phyloP scores from a whole-genome alignment of 2,888 invertebrate species.

The Caenorhabditis drosophilae region DNA sequence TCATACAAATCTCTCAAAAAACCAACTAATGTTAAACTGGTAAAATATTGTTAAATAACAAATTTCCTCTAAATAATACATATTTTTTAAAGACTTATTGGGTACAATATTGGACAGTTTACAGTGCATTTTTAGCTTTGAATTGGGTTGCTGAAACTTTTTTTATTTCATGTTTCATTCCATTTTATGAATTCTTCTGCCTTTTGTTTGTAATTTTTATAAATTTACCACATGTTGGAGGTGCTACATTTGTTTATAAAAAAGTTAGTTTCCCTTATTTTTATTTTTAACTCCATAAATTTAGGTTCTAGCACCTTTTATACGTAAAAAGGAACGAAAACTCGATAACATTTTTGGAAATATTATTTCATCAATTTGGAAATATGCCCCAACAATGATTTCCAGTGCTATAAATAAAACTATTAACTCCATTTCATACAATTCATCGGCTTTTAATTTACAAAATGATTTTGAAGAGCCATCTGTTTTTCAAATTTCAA shows the following conservation, averaged over 20 bases:
- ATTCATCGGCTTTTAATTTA: neutral
- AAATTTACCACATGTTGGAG: slow-evolving; percentile 19
- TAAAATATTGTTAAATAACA: slow-evolving; percentile 9
- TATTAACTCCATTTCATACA: neutral
- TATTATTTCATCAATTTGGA: neutral
- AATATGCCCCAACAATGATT: neutral
- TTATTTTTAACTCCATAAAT: no score
- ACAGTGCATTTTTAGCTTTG: slow-evolving; percentile 15
- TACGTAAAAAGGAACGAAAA: slow-evolving; percentile 23
- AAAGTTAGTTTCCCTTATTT: slow-evolving; percentile 11
- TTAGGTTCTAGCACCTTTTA: slow-evolving; percentile 23
- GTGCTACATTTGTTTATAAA: slow-evolving; percentile 16
- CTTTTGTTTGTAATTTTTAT: slow-evolving; percentile 16
- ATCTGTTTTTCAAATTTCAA: no score
- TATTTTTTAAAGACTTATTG: slow-evolving; percentile 12
- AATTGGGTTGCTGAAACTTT: slow-evolving; percentile 30
- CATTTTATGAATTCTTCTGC: slow-evolving; percentile 28
- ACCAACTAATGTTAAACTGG: slow-evolving; percentile 24
- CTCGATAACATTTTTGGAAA: slow-evolving; percentile 8
- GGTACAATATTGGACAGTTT: slow-evolving; percentile 27
- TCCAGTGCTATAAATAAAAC: neutral
- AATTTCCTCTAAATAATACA: neutral
- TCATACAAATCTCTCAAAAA: slow-evolving; percentile 33
- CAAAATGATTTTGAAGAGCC: no score
- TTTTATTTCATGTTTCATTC: slow-evolving; percentile 24